Evolutionary conservation across 2,113 vertebrate species (phyloP), one percentile per base, ranked within the genome.

Genomic region (Neotragus pygmaeus): DNA sequence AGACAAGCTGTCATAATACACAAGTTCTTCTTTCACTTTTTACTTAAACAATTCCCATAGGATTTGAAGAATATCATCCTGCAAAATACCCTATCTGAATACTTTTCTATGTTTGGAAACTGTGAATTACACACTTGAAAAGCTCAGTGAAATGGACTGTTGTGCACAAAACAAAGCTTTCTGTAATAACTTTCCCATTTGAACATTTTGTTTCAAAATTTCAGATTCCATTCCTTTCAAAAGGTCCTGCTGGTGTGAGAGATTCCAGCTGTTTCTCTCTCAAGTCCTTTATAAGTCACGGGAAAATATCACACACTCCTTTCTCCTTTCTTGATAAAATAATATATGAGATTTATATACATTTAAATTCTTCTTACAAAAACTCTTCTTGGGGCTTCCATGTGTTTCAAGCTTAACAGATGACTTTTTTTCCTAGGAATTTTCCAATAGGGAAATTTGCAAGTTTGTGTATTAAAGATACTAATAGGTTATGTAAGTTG

Each of bases 171-270:
- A 82, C 77, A 94, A 94, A 91, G 88, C 94, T 93, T 73, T 94
- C 77, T 81, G 27, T 94, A 81, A 89, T 87, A 90, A 92, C 62
- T 95, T 91, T 86, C 45, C 91, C 45, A 93, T 60, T 91, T 75
- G 77, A 93, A 43, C 43, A 87, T 93, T 96, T 88, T 82, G 58
- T 92, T 96, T 96, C 81, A 86, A 70, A 88, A 55, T 77, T 94
- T 92, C 25, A 90, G 88, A 94, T 85, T 90, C 81, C 60, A 58
- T 92, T 95, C 28, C 75, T 90, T 87, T 93, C 47, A 62, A 95
- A 88, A 95, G 86, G 73, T 33, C 30, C 85, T 45, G 45, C 55
- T 81, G 84, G 49, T 2, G 0, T 51, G 75, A 95, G n/a, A 66
- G 47, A 60, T 77, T 82, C 88, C 94, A 93, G 94, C 92, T 94